Conservation (phyloP, 2,797 vertebrate genomes). For the Coccyzus lansbergi region DNA sequence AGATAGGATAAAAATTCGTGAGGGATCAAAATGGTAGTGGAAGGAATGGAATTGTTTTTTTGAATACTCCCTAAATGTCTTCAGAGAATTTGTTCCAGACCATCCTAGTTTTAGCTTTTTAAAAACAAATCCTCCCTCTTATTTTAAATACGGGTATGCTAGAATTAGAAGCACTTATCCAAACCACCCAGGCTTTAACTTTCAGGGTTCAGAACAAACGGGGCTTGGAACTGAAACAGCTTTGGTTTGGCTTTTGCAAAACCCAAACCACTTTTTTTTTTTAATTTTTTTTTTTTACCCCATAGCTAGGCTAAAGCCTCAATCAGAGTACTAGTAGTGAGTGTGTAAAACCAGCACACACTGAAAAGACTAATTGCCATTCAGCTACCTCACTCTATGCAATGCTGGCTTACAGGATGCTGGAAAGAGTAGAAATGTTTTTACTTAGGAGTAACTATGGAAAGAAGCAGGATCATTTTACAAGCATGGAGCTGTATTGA, state of each 20-base stretch:
- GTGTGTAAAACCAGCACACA: neutral
- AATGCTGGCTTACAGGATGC: neutral
- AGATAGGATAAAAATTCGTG: neutral
- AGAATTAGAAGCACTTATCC: slow-evolving; percentile 49
- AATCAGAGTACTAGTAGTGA: neutral
- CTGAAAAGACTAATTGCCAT: neutral
- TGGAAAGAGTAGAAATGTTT: neutral
- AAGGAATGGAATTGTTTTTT: slow-evolving; percentile 1
- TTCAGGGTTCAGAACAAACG: slow-evolving; percentile 6
- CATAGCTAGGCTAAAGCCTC: neutral
- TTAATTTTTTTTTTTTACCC: accelerated
- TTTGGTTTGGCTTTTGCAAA: slow-evolving; percentile 38
- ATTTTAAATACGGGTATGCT: slow-evolving; percentile 25
- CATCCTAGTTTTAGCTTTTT: slow-evolving; percentile 9
- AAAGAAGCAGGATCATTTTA: neutral
- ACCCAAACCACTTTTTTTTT: neutral
- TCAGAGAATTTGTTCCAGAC: neutral
- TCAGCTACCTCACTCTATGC: neutral
- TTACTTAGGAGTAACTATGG: neutral
- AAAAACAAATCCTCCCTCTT: slow-evolving; percentile 42
- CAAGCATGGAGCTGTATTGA: neutral
- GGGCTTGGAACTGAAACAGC: neutral
- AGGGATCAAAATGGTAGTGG: neutral
- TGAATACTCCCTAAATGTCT: slow-evolving; percentile 26
- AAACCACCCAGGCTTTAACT: slow-evolving; percentile 19